Percentiles rank a stretch among this genome's conserved stretches.
Conservation (phyloP, 2,113 vertebrate species). For the Halcyon senegalensis region DNA sequence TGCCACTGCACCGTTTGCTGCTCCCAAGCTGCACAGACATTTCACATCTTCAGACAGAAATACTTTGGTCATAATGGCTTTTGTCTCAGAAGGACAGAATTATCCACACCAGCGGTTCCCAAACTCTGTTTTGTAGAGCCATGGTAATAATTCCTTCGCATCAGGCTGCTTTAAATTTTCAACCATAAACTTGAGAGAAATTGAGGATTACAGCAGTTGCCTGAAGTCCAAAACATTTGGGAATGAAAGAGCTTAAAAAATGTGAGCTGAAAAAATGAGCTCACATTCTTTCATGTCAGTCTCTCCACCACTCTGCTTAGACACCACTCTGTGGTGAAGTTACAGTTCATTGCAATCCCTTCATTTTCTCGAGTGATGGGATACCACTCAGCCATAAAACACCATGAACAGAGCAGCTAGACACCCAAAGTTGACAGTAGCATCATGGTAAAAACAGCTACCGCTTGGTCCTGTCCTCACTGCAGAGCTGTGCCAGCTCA, state of each 20-base stretch:
- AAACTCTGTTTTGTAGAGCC: background rate
- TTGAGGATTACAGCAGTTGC: background rate
- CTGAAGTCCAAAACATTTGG: background rate
- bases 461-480: background rate
- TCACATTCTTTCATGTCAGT: background rate
- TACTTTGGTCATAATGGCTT: background rate
- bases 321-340: background rate
- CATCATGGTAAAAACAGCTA: background rate
- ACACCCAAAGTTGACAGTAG: background rate
- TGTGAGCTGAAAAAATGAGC: background rate
- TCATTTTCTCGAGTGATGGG: background rate
- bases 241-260: background rate
- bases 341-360: background rate
- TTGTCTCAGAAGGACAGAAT: background rate
- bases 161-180: background rate
- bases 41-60: background rate
- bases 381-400: background rate
- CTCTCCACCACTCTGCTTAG: background rate
- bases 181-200: background rate
- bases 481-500: background rate
- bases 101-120: background rate
- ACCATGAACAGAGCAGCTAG: background rate
- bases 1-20: background rate
- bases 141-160: background rate
- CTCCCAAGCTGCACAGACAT: background rate